Base-by-base conservation (phyloP, 2,113 vertebrate genomes). In the Eira barbara region DNA sequence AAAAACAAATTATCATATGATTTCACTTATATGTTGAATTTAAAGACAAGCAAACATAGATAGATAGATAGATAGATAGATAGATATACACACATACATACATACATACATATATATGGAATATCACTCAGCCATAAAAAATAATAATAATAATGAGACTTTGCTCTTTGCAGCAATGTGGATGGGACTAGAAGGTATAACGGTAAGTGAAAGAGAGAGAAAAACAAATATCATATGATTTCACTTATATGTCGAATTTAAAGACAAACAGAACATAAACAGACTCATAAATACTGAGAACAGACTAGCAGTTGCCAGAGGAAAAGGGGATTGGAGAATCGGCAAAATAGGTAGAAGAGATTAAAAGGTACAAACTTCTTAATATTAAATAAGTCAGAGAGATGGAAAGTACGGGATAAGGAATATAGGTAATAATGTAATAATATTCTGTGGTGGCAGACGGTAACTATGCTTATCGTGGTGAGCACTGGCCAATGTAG, bases 31-130 rank as follows among this genome's bases (percentile, higher is more conserved):
- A 74, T 47, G 74, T 47, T 2, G 3, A 4, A 47, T 31, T 14
- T 47, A 47, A 78, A 47, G 31, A 31, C 34, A 69, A 47, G 31
- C 42, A 78, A 47, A 29, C 14, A 9, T 45, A 76, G n/a, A n/a
- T n/a, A n/a, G n/a, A n/a, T n/a, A n/a, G n/a, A n/a, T n/a, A n/a
- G n/a, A n/a, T n/a, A n/a, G n/a, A n/a, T n/a, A n/a, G n/a, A n/a
- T n/a, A n/a, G n/a, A 12, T 0, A 49, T 15, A 15, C 1, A 49
- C 3, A 49, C 12, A 49, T n/a, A n/a, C n/a, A n/a, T n/a, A n/a
- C n/a, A n/a, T n/a, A n/a, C 13, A 25, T 73, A 25, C 3, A 14
- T 63, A 15, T 65, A 65, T 65, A 74, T 45, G n/a, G 20, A 42
- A 23, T 74, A 74, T 74, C 71, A 74, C 73, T 74, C 6, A 74